Conservation (phyloP, 2,797 vertebrate genomes). For the Malacoraja senta region DNA sequence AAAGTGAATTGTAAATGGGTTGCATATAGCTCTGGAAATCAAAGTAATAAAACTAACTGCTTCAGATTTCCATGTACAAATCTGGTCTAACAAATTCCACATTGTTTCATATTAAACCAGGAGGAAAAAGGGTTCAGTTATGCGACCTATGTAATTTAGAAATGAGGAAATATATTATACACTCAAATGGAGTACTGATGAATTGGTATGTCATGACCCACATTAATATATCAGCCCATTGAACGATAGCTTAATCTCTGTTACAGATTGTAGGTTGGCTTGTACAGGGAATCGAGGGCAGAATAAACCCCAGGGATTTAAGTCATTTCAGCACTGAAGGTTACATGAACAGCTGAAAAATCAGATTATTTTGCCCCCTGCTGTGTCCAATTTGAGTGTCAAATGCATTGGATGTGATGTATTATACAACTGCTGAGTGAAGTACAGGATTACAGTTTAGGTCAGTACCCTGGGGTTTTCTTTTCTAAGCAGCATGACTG, state of each 20-base stretch:
- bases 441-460: slow-evolving; percentile 44
- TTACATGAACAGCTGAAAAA: slow-evolving; percentile 57
- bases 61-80: neutral
- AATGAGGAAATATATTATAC: neutral
- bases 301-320: slow-evolving; percentile 51
- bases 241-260: slow-evolving; percentile 47
- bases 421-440: slow-evolving; percentile 56
- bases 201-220: slow-evolving; percentile 39
- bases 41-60: neutral
- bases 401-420: slow-evolving; percentile 54
- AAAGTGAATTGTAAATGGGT: neutral
- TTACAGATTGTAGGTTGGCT: slow-evolving; percentile 46
- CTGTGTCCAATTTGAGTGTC: slow-evolving; percentile 58
- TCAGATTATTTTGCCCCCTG: slow-evolving; percentile 59
- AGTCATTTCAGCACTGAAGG: slow-evolving; percentile 58
- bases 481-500: slow-evolving; percentile 46
- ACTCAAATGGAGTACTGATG: slow-evolving; percentile 34
- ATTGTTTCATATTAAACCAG: slow-evolving; percentile 18
- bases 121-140: neutral
- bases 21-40: neutral
- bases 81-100: neutral
- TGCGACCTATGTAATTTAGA: slow-evolving; percentile 4
- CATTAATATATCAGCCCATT: slow-evolving; percentile 46
- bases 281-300: slow-evolving; percentile 46
- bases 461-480: slow-evolving; percentile 49